A percentile compares a stretch with the other conserved stretches of the same genome.
Evolutionary conservation across 2,113 vertebrate species (phyloP).

Genomic region (Phycodurus eques): DNA sequence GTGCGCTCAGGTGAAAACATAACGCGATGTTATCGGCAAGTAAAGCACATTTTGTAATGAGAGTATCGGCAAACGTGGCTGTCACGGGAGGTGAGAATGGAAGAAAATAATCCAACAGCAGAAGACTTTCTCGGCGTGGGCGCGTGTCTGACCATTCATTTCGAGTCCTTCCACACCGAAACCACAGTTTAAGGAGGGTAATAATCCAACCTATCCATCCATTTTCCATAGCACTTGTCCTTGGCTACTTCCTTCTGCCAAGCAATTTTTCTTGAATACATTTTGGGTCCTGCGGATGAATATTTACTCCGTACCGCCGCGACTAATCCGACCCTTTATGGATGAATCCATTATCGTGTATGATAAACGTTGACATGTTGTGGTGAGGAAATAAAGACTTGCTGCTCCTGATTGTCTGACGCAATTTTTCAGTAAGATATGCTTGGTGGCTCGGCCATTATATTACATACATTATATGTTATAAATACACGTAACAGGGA

Average conservation of each 20-base stretch:
- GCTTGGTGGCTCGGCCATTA: constrained; percentile 2
- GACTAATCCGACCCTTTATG: too few species aligned
- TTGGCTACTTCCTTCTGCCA: too few species aligned
- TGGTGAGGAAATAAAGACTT: neutral
- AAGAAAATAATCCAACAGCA: neutral
- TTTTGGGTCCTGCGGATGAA: too few species aligned
- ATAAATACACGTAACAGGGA: neutral
- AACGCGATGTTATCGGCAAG: neutral
- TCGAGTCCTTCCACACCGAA: neutral
- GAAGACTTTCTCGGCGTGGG: neutral
- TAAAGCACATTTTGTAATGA: neutral
- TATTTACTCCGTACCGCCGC: too few species aligned
- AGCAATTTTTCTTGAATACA: too few species aligned
- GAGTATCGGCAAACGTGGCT: neutral
- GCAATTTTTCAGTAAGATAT: neutral
- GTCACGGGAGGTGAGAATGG: neutral
- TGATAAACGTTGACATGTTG: neutral
- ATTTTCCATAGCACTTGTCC: too few species aligned
- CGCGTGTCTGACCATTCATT: neutral
- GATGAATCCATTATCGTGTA: neutral
- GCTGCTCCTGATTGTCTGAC: constrained; percentile 8
- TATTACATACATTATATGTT: neutral
- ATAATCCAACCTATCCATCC: too few species aligned
- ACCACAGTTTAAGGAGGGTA: too few species aligned
- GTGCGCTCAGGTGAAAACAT: neutral